Evolutionary conservation across 37 sponge, comb jelly and placozoan genomes (phyloP), one percentile per base, ranked within the genome.

Genomic region (Oopsacas minuta): DNA sequence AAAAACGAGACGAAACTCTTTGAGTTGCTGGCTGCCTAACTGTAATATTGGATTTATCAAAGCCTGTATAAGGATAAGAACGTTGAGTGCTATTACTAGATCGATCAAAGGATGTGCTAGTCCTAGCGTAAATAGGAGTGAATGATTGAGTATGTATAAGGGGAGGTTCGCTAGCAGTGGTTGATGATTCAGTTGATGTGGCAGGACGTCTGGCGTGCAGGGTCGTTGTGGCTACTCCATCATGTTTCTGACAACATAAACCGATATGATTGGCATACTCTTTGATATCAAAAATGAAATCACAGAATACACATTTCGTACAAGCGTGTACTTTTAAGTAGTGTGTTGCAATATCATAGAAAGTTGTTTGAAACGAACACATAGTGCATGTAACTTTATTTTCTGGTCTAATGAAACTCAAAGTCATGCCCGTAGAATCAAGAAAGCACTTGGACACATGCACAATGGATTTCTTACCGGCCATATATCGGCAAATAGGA

Each of bases 211-310:
- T 46, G 17, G 51, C 12, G 12, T 46, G 51, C 51, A 17, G 51
- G 17, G 17, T 46, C 12, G 12, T 46, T 22, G 17, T 46, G 17
- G 51, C 17, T 17, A 61, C 28, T 12, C 75, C 75, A 5, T 61
- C 75, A n/a, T 61, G 75, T 61, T 3, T 10, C 30, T 61, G 75
- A 61, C 75, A 61, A 12, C 75, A 61, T 10, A 61, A 32, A 61
- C 75, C 75, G 20, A 61, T 61, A 61, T 61, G 75, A 61, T 7
- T 61, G 28, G 75, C 75, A n/a, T 32, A 61, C 75, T 61, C 75
- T n/a, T 61, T 61, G 3, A 61, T n/a, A 34, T 10, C 30, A 61
- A 61, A 61, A 12, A 61, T 61, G 1, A 7, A 25, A 5, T 61
- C 75, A n/a, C 75, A 61, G 22, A 61, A 61, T 32, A 61, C 28